Conservation (phyloP, 2,113 vertebrate species). For the Lipophrys pholis region DNA sequence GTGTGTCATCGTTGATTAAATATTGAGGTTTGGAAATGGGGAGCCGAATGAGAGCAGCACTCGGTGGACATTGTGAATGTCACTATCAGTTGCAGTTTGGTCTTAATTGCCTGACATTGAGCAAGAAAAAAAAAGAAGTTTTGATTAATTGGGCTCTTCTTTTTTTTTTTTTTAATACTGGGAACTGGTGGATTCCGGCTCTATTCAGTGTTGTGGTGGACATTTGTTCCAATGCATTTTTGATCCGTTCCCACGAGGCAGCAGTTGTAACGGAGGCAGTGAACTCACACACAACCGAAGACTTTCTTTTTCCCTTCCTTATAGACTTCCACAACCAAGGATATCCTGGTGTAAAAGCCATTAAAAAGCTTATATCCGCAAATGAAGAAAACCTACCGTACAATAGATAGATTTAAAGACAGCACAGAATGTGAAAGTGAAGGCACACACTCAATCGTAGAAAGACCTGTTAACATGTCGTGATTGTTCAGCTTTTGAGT, state of each 20-base stretch:
- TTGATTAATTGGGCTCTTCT: conserved; percentile 27
- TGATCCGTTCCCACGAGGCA: not conserved
- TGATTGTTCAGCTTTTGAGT: conserved; percentile 51
- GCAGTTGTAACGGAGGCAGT: conserved; percentile 21
- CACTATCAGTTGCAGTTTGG: conserved; percentile 21
- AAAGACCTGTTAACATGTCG: conserved; percentile 31
- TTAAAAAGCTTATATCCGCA: conserved; percentile 31
- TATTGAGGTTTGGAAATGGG: conserved; percentile 4
- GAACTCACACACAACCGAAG: conserved; percentile 21
- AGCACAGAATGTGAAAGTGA: conserved; percentile 64
- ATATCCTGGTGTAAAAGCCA: conserved; percentile 25
- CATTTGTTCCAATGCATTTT: conserved; percentile 15
- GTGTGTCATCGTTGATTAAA: conserved; percentile 26
- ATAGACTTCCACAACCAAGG: conserved; percentile 15
- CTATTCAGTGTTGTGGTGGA: conserved; percentile 34
- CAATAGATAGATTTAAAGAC: conserved; percentile 17
- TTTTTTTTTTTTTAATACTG: conserved; percentile 33
- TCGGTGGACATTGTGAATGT: conserved; percentile 46
- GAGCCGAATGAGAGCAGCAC: conserved; percentile 26
- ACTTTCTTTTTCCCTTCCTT: conserved; percentile 8
- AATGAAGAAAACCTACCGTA: not conserved
- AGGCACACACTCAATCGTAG: conserved; percentile 4
- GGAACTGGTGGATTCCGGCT: conserved; percentile 13
- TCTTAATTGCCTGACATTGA: conserved; percentile 23
- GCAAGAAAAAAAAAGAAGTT: conserved; percentile 5